phyloP scores from a whole-genome alignment of 2,888 invertebrate genomes.

The Orthonevra nobilis region DNA sequence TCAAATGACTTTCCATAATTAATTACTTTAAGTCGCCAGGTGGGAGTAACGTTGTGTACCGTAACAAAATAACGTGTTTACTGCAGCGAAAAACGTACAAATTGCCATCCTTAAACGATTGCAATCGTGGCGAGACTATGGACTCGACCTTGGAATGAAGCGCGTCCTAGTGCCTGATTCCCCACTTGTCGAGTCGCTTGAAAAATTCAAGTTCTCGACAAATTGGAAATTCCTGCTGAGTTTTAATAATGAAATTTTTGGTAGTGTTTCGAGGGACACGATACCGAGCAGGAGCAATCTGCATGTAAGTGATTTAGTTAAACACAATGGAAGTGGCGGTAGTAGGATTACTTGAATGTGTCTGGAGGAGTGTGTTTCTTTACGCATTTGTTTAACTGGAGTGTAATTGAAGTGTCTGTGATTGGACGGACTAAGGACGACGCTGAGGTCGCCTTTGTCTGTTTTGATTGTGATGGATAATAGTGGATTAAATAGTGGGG shows the following conservation, averaged over 20 bases:
- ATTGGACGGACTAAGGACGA: conserved; percentile 3
- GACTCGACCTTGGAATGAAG: too few relatives aligned
- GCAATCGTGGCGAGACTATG: conserved; percentile 50
- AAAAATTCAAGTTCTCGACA: conserved; percentile 42
- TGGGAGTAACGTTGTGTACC: too few relatives aligned
- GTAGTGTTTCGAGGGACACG: too few relatives aligned
- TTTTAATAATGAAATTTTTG: conserved; percentile 48
- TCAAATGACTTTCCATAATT: conserved; percentile 31
- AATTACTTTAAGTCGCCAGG: conserved; percentile 47
- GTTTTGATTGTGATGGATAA: conserved; percentile 53
- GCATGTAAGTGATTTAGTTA: conserved; percentile 46
- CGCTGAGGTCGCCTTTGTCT: conserved; percentile 31
- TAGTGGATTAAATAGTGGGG: conserved; percentile 29
- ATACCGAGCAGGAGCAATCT: neutral
- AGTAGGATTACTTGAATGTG: conserved; percentile 52
- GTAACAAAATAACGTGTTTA: conserved; percentile 1
- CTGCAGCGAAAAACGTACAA: conserved; percentile 49
- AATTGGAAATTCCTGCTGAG: conserved; percentile 25
- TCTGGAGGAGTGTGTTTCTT: conserved; percentile 46
- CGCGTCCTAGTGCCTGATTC: too few relatives aligned
- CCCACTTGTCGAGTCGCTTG: too few relatives aligned
- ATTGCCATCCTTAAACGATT: conserved; percentile 48
- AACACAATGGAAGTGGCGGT: conserved; percentile 12
- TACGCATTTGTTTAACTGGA: conserved; percentile 42
- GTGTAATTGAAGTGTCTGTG: conserved; percentile 45